Conservation (phyloP, 2,888 invertebrate genomes). For the Troilus luridus region DNA sequence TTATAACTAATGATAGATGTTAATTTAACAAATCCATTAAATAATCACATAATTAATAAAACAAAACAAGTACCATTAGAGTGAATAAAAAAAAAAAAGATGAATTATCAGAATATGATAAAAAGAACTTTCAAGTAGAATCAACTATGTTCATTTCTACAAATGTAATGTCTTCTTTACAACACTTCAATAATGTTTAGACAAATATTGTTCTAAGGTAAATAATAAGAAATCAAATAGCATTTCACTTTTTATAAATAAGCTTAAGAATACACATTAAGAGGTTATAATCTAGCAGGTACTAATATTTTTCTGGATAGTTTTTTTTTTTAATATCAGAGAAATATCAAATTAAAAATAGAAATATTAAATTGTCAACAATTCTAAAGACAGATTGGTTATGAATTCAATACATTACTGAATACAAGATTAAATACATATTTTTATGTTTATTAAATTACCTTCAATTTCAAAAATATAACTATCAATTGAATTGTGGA, state of each 20-base stretch:
- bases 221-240: background rate
- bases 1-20: background rate
- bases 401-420: background rate
- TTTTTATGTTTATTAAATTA: background rate
- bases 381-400: background rate
- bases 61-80: background rate
- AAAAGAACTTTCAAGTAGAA: background rate
- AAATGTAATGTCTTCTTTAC: background rate
- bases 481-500: no score
- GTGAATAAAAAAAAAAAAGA: background rate
- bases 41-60: background rate
- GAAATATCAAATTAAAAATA: background rate
- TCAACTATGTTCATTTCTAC: background rate
- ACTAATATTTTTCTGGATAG: background rate
- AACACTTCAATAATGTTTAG: background rate
- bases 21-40: background rate
- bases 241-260: constrained; percentile 20
- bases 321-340: background rate
- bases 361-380: background rate
- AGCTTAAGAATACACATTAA: background rate
- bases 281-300: constrained; percentile 41
- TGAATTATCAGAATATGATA: background rate
- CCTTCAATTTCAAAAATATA: background rate
- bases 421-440: background rate
- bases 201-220: background rate